These are phyloP conservation scores for Micromussa lordhowensis DNA, from an alignment of 92 coral and sea anemone species.

Conservation along the genomic window DNA sequence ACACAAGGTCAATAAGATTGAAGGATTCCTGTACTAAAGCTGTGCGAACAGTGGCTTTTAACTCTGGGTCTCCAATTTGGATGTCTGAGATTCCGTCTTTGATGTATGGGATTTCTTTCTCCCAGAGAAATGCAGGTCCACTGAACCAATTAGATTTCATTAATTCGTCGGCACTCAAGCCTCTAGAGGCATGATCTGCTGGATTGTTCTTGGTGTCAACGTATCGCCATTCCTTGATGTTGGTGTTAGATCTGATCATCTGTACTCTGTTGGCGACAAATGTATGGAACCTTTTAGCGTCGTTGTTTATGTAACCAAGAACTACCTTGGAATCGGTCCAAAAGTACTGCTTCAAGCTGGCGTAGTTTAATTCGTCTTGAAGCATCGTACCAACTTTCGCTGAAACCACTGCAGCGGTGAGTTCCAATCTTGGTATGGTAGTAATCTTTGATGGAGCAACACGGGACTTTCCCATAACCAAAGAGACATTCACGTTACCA, in stretches of 20 bases:
- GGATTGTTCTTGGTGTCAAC: conserved; percentile 32
- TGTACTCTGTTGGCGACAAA: conserved; percentile 35
- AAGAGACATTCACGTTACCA: conserved; percentile 13
- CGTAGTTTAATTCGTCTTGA: conserved; percentile 24
- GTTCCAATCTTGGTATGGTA: conserved; percentile 47
- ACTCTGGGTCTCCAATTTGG: conserved; percentile 32
- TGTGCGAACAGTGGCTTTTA: conserved; percentile 25
- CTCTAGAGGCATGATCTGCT: conserved; percentile 32
- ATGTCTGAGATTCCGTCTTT: conserved; percentile 17
- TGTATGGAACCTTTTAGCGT: conserved; percentile 21
- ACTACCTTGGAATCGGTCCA: conserved; percentile 37
- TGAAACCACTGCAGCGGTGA: conserved; percentile 38
- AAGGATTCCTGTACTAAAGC: conserved; percentile 13
- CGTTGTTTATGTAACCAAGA: conserved; percentile 29
- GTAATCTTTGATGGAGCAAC: conserved; percentile 29
- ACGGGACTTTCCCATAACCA: conserved; percentile 34
- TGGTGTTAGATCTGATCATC: conserved; percentile 25
- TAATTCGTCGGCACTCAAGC: conserved; percentile 16
- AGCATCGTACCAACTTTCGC: conserved; percentile 22
- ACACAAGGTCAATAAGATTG: conserved; percentile 6
- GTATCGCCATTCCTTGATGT: conserved; percentile 34
- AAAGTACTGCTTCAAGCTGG: conserved; percentile 16
- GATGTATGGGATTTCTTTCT: neutral
- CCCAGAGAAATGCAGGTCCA: conserved; percentile 43
- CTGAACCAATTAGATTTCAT: conserved; percentile 37